These are phyloP conservation scores for Lipotes vexillifer DNA, from an alignment of 2,113 vertebrate genomes.

Conservation along the genomic window DNA sequence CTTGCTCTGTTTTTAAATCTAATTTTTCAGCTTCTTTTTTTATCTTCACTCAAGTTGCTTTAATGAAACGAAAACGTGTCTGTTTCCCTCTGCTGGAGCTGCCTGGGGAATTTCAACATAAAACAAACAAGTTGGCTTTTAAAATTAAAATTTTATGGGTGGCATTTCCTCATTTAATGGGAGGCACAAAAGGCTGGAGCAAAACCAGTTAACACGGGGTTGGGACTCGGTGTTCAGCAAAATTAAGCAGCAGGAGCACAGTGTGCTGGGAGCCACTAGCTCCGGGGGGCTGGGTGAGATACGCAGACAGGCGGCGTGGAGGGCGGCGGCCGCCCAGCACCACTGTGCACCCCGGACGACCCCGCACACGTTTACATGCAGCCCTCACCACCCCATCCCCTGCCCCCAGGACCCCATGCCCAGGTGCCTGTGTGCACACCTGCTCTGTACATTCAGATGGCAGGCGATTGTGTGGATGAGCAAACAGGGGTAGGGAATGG, in stretches of 20 bases:
- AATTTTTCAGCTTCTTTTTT: slow-evolving; percentile 76
- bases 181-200: slow-evolving; percentile 78
- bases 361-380: fast-evolving
- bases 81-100: slow-evolving; percentile 75
- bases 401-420: not conserved
- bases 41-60: slow-evolving; percentile 82
- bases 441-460: not conserved
- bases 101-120: slow-evolving; percentile 80
- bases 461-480: fast-evolving
- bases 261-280: not conserved
- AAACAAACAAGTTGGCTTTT: slow-evolving; percentile 85
- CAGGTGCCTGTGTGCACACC: not conserved
- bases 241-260: slow-evolving; percentile 78
- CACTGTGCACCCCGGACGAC: fast-evolving
- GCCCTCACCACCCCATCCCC: not conserved
- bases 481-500: fast-evolving
- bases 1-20: slow-evolving; percentile 80
- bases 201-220: slow-evolving; percentile 83
- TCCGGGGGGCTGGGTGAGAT: not conserved
- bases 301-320: fast-evolving
- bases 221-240: slow-evolving; percentile 74
- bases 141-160: slow-evolving; percentile 82
- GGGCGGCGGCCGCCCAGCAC: fast-evolving
- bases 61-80: slow-evolving; percentile 81
- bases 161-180: slow-evolving; percentile 81